These are phyloP conservation scores for Lagocephalus sceleratus DNA, from an alignment of 2,797 vertebrate species.

Conservation along the genomic window DNA sequence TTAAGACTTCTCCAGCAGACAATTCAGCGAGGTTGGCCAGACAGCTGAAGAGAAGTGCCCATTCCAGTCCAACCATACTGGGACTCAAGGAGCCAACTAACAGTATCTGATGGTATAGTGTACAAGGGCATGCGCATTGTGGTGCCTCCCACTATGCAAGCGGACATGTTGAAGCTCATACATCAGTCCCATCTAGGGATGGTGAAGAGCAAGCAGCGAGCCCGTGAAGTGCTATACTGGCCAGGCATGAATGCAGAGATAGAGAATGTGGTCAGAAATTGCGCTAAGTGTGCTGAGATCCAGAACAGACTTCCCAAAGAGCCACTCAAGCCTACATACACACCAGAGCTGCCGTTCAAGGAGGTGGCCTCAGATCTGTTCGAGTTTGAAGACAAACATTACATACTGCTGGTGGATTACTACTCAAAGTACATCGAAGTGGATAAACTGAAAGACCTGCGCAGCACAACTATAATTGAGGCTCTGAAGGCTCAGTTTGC, in stretches of 20 bases:
- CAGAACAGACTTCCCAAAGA: neutral
- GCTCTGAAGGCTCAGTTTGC: neutral
- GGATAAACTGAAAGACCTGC: neutral
- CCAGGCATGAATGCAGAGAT: neutral
- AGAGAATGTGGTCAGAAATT: neutral
- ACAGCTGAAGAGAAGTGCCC: neutral
- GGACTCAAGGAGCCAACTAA: neutral
- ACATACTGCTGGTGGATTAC: neutral
- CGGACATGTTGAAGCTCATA: neutral
- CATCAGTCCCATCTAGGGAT: neutral
- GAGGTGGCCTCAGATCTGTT: neutral
- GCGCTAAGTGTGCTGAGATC: neutral
- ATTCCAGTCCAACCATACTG: neutral
- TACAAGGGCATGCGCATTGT: neutral
- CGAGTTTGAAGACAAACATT: neutral
- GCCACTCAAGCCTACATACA: neutral
- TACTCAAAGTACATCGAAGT: slow-evolving; percentile 1
- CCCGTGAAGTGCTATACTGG: neutral
- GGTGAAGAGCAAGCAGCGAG: neutral
- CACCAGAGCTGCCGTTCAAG: neutral
- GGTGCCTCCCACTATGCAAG: neutral
- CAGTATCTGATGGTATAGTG: neutral
- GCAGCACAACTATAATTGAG: neutral
- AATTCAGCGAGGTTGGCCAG: neutral
- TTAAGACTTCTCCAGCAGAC: neutral